Evolutionary conservation across 2,888 invertebrate species (phyloP).

Genomic region (Sturmia bella): DNA sequence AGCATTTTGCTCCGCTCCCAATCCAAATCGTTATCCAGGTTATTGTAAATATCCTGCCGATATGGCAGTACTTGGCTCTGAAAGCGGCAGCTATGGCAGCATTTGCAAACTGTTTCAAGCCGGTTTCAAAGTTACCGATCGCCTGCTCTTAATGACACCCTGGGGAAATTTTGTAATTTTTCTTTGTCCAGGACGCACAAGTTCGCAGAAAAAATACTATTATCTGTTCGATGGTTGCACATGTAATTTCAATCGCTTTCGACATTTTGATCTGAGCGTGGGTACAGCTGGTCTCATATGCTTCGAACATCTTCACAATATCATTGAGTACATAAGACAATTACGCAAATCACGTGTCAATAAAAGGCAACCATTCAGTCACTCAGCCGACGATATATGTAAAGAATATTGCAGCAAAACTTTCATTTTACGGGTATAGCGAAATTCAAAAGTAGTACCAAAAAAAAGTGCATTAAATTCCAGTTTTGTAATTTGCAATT

Average conservation of each 20-base stretch:
- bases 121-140: slow-evolving; percentile 78
- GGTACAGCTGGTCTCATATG: slow-evolving; percentile 79
- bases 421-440: slow-evolving; percentile 35
- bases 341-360: slow-evolving; percentile 72
- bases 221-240: slow-evolving; percentile 80
- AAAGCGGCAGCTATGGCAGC: slow-evolving; percentile 79
- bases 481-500: neutral
- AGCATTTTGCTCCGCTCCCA: slow-evolving; percentile 57
- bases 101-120: slow-evolving; percentile 75
- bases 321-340: slow-evolving; percentile 76
- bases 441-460: neutral
- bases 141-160: slow-evolving; percentile 79
- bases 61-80: slow-evolving; percentile 79
- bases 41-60: slow-evolving; percentile 73
- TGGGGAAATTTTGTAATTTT: slow-evolving; percentile 81
- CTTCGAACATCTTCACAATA: slow-evolving; percentile 74
- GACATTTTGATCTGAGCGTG: slow-evolving; percentile 78
- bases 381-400: slow-evolving; percentile 73
- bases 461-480: neutral
- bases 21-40: slow-evolving; percentile 77
- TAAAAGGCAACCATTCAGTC: slow-evolving; percentile 26
- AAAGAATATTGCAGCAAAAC: slow-evolving; percentile 71
- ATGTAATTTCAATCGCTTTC: slow-evolving; percentile 79
- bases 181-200: slow-evolving; percentile 53
- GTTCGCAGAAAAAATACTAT: slow-evolving; percentile 64